Evolutionary conservation across 2,113 vertebrate species (phyloP).

Genomic region (Colius striatus): DNA sequence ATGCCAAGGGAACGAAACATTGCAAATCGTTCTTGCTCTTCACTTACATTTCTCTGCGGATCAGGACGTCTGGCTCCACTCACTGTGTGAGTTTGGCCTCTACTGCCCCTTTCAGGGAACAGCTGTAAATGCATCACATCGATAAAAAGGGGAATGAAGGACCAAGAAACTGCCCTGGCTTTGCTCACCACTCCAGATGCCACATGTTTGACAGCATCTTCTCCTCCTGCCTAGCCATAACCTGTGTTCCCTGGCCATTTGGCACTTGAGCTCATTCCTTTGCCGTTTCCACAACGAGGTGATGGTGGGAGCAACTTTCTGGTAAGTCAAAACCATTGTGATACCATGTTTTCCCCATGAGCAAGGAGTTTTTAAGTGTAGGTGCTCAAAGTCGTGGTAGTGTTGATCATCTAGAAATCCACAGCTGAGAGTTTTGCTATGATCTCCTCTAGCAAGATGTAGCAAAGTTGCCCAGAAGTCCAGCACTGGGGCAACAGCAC

Average conservation of each 20-base stretch:
- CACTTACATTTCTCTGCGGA: background rate
- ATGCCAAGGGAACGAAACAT: background rate
- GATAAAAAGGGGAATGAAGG: background rate
- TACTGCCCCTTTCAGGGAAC: slow-evolving; percentile 66
- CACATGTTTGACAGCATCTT: background rate
- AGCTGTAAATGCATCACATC: slow-evolving; percentile 6
- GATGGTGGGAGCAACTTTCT: background rate
- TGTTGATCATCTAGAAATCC: background rate
- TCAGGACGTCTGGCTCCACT: background rate
- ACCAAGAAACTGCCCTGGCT: background rate
- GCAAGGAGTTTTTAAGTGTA: background rate
- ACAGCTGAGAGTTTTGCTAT: background rate
- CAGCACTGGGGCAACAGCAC: background rate
- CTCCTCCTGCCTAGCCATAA: background rate
- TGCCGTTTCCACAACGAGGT: background rate
- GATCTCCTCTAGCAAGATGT: background rate
- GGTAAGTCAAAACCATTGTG: background rate
- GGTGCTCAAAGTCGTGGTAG: background rate
- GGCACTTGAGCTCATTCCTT: background rate
- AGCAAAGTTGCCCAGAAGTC: background rate
- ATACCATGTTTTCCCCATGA: background rate
- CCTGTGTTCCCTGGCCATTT: background rate
- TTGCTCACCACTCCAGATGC: background rate
- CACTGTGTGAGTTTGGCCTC: slow-evolving; percentile 26
- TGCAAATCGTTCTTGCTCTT: background rate